phyloP scores from a whole-genome alignment of 2,888 invertebrate species.

The Entomobrya proxima region DNA sequence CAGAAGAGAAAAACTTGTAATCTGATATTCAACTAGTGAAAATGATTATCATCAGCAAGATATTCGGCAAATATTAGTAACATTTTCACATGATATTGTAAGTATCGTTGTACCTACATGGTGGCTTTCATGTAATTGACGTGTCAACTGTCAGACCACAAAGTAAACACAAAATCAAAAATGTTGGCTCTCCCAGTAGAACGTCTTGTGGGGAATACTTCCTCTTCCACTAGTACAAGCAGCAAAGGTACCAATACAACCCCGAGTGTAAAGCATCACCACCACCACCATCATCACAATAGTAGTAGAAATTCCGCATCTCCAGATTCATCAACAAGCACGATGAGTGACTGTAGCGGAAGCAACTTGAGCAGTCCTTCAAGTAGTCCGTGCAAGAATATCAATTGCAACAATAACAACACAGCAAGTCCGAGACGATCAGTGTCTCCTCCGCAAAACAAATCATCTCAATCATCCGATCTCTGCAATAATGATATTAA shows the following conservation, averaged over 20 bases:
- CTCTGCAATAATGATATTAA: slow-evolving; percentile 63
- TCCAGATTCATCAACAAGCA: slow-evolving; percentile 60
- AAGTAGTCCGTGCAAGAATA: slow-evolving; percentile 41
- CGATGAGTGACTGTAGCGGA: slow-evolving; percentile 59
- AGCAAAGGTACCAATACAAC: slow-evolving; percentile 50
- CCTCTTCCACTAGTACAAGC: slow-evolving; percentile 18
- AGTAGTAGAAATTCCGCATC: slow-evolving; percentile 46
- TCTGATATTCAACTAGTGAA: slow-evolving; percentile 19
- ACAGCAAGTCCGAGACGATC: slow-evolving; percentile 26
- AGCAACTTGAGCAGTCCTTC: slow-evolving; percentile 54
- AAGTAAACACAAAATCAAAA: neutral
- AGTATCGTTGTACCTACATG: slow-evolving; percentile 55
- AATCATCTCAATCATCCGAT: slow-evolving; percentile 60
- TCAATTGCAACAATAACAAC: slow-evolving; percentile 27
- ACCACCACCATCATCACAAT: slow-evolving; percentile 23
- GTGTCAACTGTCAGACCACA: slow-evolving; percentile 61
- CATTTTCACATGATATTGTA: neutral
- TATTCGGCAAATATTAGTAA: slow-evolving; percentile 9
- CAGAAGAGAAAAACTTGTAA: slow-evolving; percentile 34
- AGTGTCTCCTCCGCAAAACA: slow-evolving; percentile 37
- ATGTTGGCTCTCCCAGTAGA: slow-evolving; percentile 75
- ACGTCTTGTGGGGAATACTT: slow-evolving; percentile 73
- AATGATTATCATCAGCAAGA: neutral
- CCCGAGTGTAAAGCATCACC: slow-evolving; percentile 26
- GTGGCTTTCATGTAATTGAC: slow-evolving; percentile 61